Percentiles rank a stretch among this genome's conserved stretches.
These are phyloP conservation scores for Sciurus niger DNA, from an alignment of 2,113 vertebrate genomes.

Conservation along the genomic window DNA sequence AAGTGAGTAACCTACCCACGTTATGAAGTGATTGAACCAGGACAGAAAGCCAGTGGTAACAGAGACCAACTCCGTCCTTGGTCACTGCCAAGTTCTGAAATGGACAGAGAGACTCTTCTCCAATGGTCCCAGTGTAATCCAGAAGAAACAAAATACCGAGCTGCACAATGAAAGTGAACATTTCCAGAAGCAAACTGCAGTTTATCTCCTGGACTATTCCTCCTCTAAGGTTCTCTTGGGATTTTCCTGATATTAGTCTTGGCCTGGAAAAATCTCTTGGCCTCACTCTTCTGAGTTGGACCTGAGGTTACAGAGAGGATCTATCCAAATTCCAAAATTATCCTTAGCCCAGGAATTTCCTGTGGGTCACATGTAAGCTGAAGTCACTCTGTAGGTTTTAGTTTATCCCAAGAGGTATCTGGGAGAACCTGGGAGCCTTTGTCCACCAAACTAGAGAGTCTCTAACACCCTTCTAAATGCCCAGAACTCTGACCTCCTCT, in stretches of 20 bases:
- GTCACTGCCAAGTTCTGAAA: not conserved
- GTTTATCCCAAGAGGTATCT: not conserved
- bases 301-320: constrained; percentile 31
- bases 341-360: constrained; percentile 59
- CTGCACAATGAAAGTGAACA: not conserved
- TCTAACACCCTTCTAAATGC: not conserved
- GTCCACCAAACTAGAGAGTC: not conserved
- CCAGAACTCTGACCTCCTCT: not conserved
- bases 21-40: not conserved
- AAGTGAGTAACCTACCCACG: not conserved
- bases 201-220: not conserved
- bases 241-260: constrained; percentile 33
- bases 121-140: not conserved
- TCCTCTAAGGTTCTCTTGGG: not conserved
- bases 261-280: constrained; percentile 28
- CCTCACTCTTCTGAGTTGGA: constrained; percentile 26
- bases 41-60: fast-evolving
- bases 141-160: not conserved
- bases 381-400: not conserved
- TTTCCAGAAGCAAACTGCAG: not conserved
- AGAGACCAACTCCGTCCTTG: not conserved
- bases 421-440: not conserved
- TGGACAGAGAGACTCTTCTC: not conserved
- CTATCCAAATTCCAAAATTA: constrained; percentile 61
- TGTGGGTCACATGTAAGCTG: not conserved